Evolutionary conservation across 2,113 vertebrate genomes (phyloP).

Genomic region (Epinephelus cyanopodus): DNA sequence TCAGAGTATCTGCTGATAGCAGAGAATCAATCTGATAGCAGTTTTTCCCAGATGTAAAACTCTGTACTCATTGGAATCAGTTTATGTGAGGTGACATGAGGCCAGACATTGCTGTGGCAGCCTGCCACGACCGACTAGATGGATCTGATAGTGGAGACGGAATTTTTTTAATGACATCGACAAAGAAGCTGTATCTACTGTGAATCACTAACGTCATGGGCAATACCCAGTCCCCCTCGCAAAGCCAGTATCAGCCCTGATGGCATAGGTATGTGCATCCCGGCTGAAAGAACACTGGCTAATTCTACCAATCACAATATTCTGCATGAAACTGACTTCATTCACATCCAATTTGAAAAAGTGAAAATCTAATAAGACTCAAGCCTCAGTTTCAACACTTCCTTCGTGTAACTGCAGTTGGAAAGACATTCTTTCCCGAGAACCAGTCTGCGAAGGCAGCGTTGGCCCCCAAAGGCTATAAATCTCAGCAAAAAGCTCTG

Average conservation of each 20-base stretch:
- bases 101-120: neutral
- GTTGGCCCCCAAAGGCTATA: neutral
- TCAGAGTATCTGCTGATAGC: neutral
- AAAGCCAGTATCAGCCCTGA: neutral
- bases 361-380: neutral
- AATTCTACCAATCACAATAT: neutral
- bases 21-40: neutral
- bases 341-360: neutral
- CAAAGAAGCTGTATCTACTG: neutral
- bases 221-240: neutral
- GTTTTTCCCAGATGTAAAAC: neutral
- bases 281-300: neutral
- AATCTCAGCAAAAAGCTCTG: slow-evolving; percentile 14
- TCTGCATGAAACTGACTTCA: neutral
- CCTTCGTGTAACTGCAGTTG: neutral
- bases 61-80: neutral
- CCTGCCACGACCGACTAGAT: neutral
- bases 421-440: neutral
- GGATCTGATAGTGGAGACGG: neutral
- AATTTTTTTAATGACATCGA: neutral
- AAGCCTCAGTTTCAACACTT: neutral
- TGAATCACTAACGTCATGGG: neutral
- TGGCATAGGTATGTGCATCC: neutral
- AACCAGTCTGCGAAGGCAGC: neutral
- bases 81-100: neutral